Evolutionary conservation across 2,797 vertebrate genomes (phyloP).

Genomic region (Pseudochaenichthys georgianus): DNA sequence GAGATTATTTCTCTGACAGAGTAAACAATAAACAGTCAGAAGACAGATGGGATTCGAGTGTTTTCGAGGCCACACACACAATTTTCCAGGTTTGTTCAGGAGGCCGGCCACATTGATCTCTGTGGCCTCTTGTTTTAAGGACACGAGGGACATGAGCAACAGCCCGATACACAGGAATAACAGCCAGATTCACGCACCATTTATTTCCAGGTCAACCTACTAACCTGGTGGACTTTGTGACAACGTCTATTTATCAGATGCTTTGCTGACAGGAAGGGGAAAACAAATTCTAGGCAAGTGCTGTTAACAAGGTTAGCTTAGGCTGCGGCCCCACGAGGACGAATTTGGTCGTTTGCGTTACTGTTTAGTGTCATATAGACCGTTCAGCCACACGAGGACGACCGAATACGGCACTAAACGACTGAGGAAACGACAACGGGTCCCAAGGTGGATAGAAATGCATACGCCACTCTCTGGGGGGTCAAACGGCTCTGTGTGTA

Average conservation of each 20-base stretch:
- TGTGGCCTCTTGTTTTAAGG: constrained; percentile 38
- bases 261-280: neutral
- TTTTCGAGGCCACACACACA: constrained; percentile 27
- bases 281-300: neutral
- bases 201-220: constrained; percentile 15
- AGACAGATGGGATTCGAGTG: constrained; percentile 51
- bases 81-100: constrained; percentile 57
- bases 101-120: constrained; percentile 38
- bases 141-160: constrained; percentile 41
- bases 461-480: no score
- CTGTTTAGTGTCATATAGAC: no score
- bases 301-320: neutral
- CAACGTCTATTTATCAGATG: constrained; percentile 9
- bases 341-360: no score
- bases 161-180: constrained; percentile 33
- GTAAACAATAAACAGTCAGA: constrained; percentile 57
- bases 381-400: no score
- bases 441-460: no score
- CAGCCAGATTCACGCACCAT: constrained; percentile 13
- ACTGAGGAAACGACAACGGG: no score
- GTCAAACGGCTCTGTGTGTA: no score
- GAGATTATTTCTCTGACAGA: constrained; percentile 56
- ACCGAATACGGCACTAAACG: no score
- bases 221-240: constrained; percentile 14
- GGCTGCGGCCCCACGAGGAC: no score